phyloP scores from a whole-genome alignment of 2,113 vertebrate species.

The Ariopsis seemanni region DNA sequence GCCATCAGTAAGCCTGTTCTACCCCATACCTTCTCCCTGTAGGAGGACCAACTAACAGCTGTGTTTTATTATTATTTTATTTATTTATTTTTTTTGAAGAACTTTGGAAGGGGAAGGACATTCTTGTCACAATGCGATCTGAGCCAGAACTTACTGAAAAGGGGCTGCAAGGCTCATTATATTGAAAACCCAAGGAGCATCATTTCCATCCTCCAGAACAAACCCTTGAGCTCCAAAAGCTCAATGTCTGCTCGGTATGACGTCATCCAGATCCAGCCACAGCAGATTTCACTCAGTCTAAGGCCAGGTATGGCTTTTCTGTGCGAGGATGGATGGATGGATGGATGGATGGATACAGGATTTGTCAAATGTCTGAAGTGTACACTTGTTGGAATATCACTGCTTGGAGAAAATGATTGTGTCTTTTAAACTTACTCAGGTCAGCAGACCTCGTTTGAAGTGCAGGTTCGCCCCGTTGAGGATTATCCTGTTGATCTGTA shows the following conservation, averaged over 20 bases:
- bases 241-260: constrained; percentile 72
- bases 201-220: constrained; percentile 66
- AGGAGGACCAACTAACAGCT: not conserved
- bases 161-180: constrained; percentile 75
- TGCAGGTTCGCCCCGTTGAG: constrained; percentile 95
- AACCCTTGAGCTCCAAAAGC: constrained; percentile 84
- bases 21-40: not conserved
- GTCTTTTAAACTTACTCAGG: constrained; percentile 67
- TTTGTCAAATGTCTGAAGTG: not conserved
- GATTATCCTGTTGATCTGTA: constrained; percentile 97
- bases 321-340: not conserved
- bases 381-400: not conserved
- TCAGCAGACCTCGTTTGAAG: constrained; percentile 79
- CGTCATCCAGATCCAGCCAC: constrained; percentile 87
- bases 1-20: not conserved
- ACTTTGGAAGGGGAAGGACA: constrained; percentile 77
- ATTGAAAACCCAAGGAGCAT: constrained; percentile 82
- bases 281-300: constrained; percentile 83
- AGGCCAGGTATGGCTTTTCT: constrained; percentile 79
- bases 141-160: constrained; percentile 76
- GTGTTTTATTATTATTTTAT: not conserved
- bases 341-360: not conserved
- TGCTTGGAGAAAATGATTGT: not conserved
- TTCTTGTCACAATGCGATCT: constrained; percentile 86
- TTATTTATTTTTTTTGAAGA: constrained; percentile 63